Base-by-base conservation (phyloP, 1,140 invertebrate species). In the Nasonia vitripennis region DNA sequence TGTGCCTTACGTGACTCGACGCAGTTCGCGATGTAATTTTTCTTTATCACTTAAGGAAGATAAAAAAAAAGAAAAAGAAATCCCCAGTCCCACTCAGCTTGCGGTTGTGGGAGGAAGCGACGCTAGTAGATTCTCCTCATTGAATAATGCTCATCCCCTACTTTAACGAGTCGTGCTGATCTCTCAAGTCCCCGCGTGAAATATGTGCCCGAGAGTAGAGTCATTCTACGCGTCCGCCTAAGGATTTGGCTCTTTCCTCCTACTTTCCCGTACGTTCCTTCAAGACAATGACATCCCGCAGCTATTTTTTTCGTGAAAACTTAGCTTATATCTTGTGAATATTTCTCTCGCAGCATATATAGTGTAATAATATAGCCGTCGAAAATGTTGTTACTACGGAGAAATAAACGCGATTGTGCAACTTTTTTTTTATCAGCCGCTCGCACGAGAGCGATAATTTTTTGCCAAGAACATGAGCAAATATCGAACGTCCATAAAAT, bases 81-180 rank as follows among this genome's bases (percentile, higher is more conserved):
- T 75, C 34, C 9, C 27, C 20, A n/a, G 73, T 78, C 41, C 12
- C 41, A 27, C 37, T 78, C 45, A 12, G 27, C 75, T 78, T 37
- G 34, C 6, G n/a, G 48, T 45, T 23, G 41, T 5, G 34, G 75
- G 11, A 55, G 75, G 23, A 55, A 51, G 10, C 20, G 23, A 9
- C 41, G 74, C n/a, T 23, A 2, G 14, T 20, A 9, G 41, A 31
- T 71, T 71, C 14, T 37, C 9, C 67, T 81, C 79, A 68, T 81
- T 81, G 79, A 81, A 81, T 71, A 81, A 81, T 70, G 79, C 5
- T 81, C 41, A 81, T 81, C 79, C 79, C 78, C 31, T 20, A 27
- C 17, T 79, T 67, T 34, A 79, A 67, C 55, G 55, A 79, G 31
- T 17, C 12, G 27, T 12, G 14, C 27, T 67, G n/a, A 78, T 78